Evolutionary conservation across 2,888 invertebrate genomes (phyloP), one percentile per base, ranked within the genome.

Genomic region (Phymatocera aterrima): DNA sequence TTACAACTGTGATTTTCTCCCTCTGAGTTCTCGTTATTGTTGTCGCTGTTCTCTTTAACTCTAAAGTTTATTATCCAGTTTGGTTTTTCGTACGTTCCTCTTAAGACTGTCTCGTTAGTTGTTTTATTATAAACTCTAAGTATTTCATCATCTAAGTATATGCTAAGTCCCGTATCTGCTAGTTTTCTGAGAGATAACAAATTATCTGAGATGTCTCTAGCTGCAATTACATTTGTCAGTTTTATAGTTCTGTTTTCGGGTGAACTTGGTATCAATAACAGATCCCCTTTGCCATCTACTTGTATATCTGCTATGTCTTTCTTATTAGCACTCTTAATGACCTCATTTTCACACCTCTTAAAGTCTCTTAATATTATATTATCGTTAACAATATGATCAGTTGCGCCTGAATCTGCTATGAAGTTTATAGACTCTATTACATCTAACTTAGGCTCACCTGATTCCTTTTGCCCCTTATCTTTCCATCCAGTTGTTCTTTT

Each of bases 121-220:
- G 57, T 65, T 40, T 80, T 81, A 61, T 81, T 64, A 31, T 78
- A 82, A 57, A 82, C 82, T 28, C 80, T 54, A 18, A 83, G 68
- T 79, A n/a, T 43, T 77, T 81, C 65, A 37, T 81, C 78, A 68
- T 83, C 84, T 74, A 83, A 77, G 57, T 83, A 81, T 21, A 83
- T 82, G 28, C 37, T 51, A 21, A 83, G 72, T 18, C 83, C 83
- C 74, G 80, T 74, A 51, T 83, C 82, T 8, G 79, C 82, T 75
- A 82, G 81, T 65, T 81, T 80, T 70, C 83, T 54, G 34, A 83
- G 60, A 8, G 81, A 82, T 37, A 84, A 77, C n/a, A 84, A 68
- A 80, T 82, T 83, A 51, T 80, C 80, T 12, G 78, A 70, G n/a
- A 81, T 70, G 37, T 70, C 70, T 75, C 79, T 48, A 43, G 82